Base-by-base conservation (phyloP, 2,797 vertebrate genomes). In the Pantherophis alleghaniensis region DNA sequence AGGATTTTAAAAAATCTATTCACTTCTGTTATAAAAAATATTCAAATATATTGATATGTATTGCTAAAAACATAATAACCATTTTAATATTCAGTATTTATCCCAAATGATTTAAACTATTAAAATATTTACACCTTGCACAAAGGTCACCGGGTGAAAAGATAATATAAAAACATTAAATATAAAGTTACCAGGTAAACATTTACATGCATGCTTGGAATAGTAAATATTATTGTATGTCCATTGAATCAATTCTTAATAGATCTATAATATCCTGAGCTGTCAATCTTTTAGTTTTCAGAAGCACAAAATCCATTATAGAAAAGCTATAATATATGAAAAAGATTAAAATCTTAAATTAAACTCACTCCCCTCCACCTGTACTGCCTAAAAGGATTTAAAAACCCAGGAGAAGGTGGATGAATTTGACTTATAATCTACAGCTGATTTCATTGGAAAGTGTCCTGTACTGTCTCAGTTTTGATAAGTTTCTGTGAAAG, bases 281-380 rank as follows among this genome's bases (percentile, higher is more conserved):
- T 97, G 96, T 97, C 97, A 97, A 93, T 98, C 97, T 97, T 96
- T 96, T 95, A 96, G 93, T 97, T 97, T 97, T 96, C 96, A 97
- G 96, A 95, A 95, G 94, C 96, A 97, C 96, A 97, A 97, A 97
- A 97, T 97, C 97, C 96, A 97, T 97, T 97, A 97, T 94, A 96
- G 95, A 96, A 97, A 96, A 96, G 96, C 95, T 96, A 83, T 97
- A 97, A 97, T 97, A 95, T 97, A 97, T 96, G 95, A 96, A 96
- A 96, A 97, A 97, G 96, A 98, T 97, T 97, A 97, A 97, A 97
- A 97, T 98, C 97, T 98, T 97, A 97, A 97, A 97, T 97, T 97
- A 97, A 97, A 97, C 94, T 96, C 97, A 94, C 95, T 96, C 96
- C 87, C 93, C 97, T 95, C 97, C 95, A 83, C 93, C 92, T 88